Base-by-base conservation (phyloP, 2,113 vertebrate genomes). In the Anarrhichthys ocellatus region DNA sequence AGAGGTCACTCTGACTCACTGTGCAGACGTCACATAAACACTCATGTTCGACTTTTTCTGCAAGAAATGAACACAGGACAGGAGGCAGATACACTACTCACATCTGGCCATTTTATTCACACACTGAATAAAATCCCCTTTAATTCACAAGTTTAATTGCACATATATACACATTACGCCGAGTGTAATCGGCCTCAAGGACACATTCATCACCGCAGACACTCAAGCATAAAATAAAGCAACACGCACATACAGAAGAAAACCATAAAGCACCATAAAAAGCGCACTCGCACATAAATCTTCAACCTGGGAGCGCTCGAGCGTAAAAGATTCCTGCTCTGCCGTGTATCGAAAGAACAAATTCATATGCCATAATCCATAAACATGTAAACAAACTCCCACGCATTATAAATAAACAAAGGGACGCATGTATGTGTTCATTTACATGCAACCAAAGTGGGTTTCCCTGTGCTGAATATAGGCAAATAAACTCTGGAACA, bases 331-430 rank as follows among this genome's bases (percentile, higher is more conserved):
- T 34, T 59, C 54, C 7, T 0, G 63, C 77, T 18, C 76, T 8
- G 11, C 69, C 27, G 36, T 52, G 76, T 78, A 75, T 76, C 15
- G 20, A 65, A 29, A 74, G 69, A 64, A 71, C n/a, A 42, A 69
- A 85, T 85, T 85, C 77, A 72, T 74, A 54, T 24, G 80, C 48
- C 54, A 46, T 73, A 79, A 89, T 85, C 83, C 80, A 78, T 87
- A 88, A 89, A 87, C 82, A 87, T 58, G 87, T 85, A 90, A 92
- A 90, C 87, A 92, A 86, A 83, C 88, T 77, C 89, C 87, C 86
- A 84, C 90, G 69, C 64, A 29, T 82, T 71, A 82, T 67, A 82
- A 77, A 85, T 74, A 79, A 62, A 81, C 78, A 87, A 66, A 76
- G 9, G 8, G 24, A 76, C 20, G 42, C 44, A 27, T 58, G 76